Evolutionary conservation across 2,113 vertebrate genomes (phyloP).

Genomic region (Garra rufa): DNA sequence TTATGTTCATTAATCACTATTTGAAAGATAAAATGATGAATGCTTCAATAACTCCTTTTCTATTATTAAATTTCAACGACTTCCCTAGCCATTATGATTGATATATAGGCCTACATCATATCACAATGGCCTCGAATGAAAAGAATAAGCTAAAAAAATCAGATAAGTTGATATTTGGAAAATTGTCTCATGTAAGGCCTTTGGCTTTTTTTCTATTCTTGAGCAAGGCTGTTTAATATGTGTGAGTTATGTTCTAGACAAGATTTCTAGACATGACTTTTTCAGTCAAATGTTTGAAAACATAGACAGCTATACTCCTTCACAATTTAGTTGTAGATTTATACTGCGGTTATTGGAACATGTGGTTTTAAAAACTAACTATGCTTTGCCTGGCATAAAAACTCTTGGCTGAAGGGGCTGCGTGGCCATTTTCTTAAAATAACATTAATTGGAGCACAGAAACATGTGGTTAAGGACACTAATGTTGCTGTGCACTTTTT

Average conservation of each 20-base stretch:
- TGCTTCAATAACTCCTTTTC: no score
- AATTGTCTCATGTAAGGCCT: not conserved
- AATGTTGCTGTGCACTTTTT: not conserved
- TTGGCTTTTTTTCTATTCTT: not conserved
- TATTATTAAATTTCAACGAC: not conserved
- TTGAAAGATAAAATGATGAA: not conserved
- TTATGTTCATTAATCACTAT: not conserved
- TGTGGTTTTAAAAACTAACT: slow-evolving; percentile 37
- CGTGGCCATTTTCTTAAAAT: slow-evolving; percentile 30
- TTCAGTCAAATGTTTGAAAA: slow-evolving; percentile 41
- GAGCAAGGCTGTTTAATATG: not conserved
- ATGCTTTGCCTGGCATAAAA: slow-evolving; percentile 43
- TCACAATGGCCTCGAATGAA: not conserved
- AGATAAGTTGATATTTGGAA: not conserved
- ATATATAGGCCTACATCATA: not conserved
- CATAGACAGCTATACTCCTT: slow-evolving; percentile 29
- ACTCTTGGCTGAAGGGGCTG: slow-evolving; percentile 10
- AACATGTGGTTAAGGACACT: slow-evolving; percentile 32
- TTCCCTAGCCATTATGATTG: not conserved
- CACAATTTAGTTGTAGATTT: slow-evolving; percentile 35
- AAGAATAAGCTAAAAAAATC: not conserved
- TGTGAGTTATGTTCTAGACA: slow-evolving; percentile 17
- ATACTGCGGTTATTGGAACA: slow-evolving; percentile 44
- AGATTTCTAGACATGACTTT: slow-evolving; percentile 9
- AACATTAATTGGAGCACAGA: slow-evolving; percentile 37